phyloP scores from a whole-genome alignment of 2,888 invertebrate genomes.

The Hymenopus coronatus region DNA sequence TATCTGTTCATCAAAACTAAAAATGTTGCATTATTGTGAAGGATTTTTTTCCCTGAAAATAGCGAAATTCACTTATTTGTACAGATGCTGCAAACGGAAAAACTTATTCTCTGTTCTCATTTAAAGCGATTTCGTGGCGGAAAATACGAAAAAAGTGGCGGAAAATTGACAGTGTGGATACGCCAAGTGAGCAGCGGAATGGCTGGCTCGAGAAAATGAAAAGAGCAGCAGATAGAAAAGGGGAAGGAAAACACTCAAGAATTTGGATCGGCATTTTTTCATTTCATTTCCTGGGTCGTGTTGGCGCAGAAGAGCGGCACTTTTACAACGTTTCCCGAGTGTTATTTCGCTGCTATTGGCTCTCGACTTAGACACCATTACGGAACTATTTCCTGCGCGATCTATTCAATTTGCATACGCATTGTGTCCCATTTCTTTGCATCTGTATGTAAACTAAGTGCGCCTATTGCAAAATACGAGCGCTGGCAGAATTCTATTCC shows the following conservation, averaged over 20 bases:
- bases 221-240: background rate
- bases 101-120: background rate
- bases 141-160: background rate
- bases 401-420: background rate
- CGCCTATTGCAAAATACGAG: too few species aligned
- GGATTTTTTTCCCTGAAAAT: background rate
- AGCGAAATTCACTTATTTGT: background rate
- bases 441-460: background rate
- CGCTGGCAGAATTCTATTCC: too few species aligned
- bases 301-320: background rate
- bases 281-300: slow-evolving; percentile 1
- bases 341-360: background rate
- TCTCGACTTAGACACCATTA: background rate
- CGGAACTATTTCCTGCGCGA: background rate
- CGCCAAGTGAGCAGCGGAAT: background rate
- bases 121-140: background rate
- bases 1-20: too few species aligned
- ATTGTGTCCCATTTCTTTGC: background rate
- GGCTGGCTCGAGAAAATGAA: background rate
- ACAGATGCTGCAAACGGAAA: background rate
- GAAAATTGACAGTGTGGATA: background rate
- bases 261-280: slow-evolving; percentile 14
- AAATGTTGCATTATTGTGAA: too few species aligned
- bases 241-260: background rate
- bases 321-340: background rate